Conservation (phyloP, 1,140 invertebrate species). For the Pseudoatta argentina region DNA sequence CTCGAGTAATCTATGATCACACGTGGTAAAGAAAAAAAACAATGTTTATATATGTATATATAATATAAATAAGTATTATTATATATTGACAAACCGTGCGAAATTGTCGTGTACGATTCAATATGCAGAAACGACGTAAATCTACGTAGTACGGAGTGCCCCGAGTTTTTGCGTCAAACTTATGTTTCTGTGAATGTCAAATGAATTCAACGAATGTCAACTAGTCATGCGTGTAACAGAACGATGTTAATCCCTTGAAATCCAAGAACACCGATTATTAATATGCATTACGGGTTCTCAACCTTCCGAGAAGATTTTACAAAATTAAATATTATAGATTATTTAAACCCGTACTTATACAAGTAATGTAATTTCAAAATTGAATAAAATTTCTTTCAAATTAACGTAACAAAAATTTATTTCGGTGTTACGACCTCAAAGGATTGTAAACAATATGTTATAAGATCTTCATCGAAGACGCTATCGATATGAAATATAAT, state of each 20-base stretch:
- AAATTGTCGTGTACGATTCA: constrained; percentile 27
- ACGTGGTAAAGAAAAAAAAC: constrained; percentile 13
- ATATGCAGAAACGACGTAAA: constrained; percentile 13
- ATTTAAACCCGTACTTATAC: background rate
- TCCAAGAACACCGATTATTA: background rate
- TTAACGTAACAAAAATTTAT: background rate
- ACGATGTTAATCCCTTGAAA: constrained; percentile 60
- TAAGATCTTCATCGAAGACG: constrained; percentile 68
- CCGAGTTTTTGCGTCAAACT: constrained; percentile 35
- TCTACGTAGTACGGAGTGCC: constrained; percentile 39
- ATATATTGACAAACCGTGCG: constrained; percentile 37
- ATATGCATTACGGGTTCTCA: background rate
- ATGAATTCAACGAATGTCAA: constrained; percentile 67
- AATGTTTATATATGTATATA: constrained; percentile 1
- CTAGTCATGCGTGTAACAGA: constrained; percentile 75
- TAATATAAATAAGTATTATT: constrained; percentile 7
- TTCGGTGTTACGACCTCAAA: constrained; percentile 42
- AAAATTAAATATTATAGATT: background rate
- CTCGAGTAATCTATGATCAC: constrained; percentile 23
- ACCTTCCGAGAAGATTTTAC: background rate
- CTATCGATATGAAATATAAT: background rate
- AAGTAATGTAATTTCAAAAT: background rate
- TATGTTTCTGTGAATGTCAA: constrained; percentile 42
- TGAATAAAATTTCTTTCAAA: background rate
- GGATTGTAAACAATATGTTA: constrained; percentile 37